Evolutionary conservation across 1,140 invertebrate genomes (phyloP).

Genomic region (Habropoda laboriosa): DNA sequence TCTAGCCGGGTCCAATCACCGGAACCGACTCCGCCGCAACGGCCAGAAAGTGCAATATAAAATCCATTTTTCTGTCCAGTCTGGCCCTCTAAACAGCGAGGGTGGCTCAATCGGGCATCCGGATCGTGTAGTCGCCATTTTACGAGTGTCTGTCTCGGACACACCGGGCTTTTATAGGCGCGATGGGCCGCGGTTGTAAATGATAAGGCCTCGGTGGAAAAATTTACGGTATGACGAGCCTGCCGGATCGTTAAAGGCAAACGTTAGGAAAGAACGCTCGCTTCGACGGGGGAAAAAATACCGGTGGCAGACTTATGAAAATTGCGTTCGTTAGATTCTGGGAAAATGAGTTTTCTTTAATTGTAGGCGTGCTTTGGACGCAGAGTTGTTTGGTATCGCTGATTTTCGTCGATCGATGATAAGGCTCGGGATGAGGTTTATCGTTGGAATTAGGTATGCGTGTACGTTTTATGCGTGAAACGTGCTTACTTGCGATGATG

Average conservation of each 20-base stretch:
- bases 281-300: background rate
- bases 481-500: no score
- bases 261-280: no score
- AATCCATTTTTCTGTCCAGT: background rate
- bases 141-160: constrained; percentile 43
- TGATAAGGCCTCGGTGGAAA: constrained; percentile 16
- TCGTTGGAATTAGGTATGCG: no score
- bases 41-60: background rate
- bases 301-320: background rate
- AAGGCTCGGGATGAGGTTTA: no score
- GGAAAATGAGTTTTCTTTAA: no score
- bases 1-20: background rate
- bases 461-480: no score
- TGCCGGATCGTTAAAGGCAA: constrained; percentile 14
- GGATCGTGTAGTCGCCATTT: constrained; percentile 10
- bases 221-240: constrained; percentile 36
- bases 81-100: background rate
- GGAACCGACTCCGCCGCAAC: no score
- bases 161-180: constrained; percentile 32
- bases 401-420: no score
- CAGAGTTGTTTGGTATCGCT: no score
- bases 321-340: no score
- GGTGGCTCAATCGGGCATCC: constrained; percentile 22
- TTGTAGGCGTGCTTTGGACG: no score
- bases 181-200: constrained; percentile 29